phyloP scores from a whole-genome alignment of 1,140 invertebrate species.

The Zaprionus camerounensis region DNA sequence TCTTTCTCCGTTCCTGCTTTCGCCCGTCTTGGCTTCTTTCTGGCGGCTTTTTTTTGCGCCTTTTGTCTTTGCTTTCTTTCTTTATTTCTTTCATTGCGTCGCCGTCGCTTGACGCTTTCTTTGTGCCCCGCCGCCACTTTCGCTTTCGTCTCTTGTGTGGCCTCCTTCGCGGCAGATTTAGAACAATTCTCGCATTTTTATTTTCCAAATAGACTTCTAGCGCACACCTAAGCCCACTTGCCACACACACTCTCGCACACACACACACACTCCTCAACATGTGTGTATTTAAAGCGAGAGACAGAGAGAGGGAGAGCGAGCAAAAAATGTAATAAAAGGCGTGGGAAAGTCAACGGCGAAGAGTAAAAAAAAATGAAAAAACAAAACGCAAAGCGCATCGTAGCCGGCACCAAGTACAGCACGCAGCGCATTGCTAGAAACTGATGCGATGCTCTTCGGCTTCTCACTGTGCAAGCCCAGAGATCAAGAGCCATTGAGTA shows the following conservation, averaged over 20 bases:
- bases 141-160: neutral
- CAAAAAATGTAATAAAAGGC: slow-evolving; percentile 42
- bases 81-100: slow-evolving; percentile 9
- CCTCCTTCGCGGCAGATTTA: slow-evolving; percentile 54
- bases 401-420: slow-evolving; percentile 32
- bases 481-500: no score
- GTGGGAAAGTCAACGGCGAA: slow-evolving; percentile 58
- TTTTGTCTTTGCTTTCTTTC: neutral
- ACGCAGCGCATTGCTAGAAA: slow-evolving; percentile 3
- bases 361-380: slow-evolving; percentile 41
- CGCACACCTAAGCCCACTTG: slow-evolving; percentile 16
- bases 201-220: slow-evolving; percentile 27
- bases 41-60: slow-evolving; percentile 8
- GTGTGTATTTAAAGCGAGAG: slow-evolving; percentile 22
- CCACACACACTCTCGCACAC: neutral
- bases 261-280: slow-evolving; percentile 7
- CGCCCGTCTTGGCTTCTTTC: neutral
- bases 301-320: neutral
- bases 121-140: neutral
- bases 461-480: no score
- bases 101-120: slow-evolving; percentile 6
- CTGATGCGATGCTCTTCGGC: neutral
- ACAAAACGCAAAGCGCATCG: slow-evolving; percentile 41
- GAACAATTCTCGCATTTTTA: slow-evolving; percentile 74
- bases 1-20: neutral